phyloP scores from a whole-genome alignment of 2,113 vertebrate species.

The Brienomyrus longianalis region DNA sequence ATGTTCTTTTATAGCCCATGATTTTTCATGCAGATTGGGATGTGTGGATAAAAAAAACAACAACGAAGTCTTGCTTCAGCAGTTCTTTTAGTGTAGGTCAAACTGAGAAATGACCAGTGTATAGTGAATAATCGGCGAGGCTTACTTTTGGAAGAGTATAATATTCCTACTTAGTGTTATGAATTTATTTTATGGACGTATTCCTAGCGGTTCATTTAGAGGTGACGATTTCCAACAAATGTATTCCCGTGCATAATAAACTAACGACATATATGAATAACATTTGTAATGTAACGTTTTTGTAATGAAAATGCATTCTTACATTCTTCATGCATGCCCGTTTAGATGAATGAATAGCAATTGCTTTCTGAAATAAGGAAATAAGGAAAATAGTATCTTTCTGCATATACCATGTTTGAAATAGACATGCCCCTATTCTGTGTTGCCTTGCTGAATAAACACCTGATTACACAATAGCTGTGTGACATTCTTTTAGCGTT shows the following conservation, averaged over 20 bases:
- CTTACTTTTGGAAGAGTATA: not conserved
- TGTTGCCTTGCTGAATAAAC: constrained; percentile 1
- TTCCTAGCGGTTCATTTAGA: not conserved
- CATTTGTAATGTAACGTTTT: not conserved
- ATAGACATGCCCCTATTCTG: not conserved
- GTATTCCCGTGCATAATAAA: not conserved
- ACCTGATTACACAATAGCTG: not conserved
- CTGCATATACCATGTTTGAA: not conserved
- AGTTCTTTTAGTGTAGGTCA: not conserved
- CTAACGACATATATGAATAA: not conserved
- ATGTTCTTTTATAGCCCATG: not conserved
- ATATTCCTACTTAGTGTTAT: not conserved
- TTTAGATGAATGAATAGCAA: not conserved
- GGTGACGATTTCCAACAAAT: not conserved
- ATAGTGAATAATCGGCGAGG: not conserved
- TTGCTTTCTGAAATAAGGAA: not conserved
- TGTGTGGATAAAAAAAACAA: not conserved
- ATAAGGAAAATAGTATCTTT: not conserved
- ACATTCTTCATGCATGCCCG: not conserved
- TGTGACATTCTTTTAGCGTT: not conserved
- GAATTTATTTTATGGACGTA: not conserved
- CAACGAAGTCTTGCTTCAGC: not conserved
- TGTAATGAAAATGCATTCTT: not conserved
- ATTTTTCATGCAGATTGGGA: not conserved
- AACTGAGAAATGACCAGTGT: not conserved